Evolutionary conservation across 1,140 invertebrate species (phyloP), one percentile per base, ranked within the genome.

Genomic region (Medauroidea extradentata): DNA sequence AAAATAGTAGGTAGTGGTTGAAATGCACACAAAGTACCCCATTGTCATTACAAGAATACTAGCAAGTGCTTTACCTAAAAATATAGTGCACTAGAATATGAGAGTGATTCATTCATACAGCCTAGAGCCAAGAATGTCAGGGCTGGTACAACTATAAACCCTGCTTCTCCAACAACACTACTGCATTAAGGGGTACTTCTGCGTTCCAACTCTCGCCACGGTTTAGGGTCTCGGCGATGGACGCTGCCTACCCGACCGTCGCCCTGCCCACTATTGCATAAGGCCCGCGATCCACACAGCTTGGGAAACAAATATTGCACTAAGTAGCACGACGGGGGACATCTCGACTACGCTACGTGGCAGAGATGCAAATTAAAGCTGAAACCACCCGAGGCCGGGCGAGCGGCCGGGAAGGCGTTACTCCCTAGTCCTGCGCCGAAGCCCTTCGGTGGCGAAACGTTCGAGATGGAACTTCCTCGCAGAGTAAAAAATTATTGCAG

Each of bases 1-100:
- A 63, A 63, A 63, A 63, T 63, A 63, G 58, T 60, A 60, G 50
- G 51, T 53, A 60, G 59, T 63, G 62, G 53, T 61, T 63, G 62
- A 63, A 63, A 63, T 63, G 62, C 62, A 63, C 62, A 61, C 61
- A 63, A 55, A 63, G 62, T 60, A 63, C 62, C 62, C 62, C 62
- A 63, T 63, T 24, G 53, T 53, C 42, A 53, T 43, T 59, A 59
- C 51, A 53, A 61, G 49, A 62, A 53, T 53, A 59, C 61, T 59
- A 62, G 54, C 60, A 46, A 61, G 54, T 61, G 60, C 60, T 52
- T 63, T 63, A 34, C 46, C 48, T 62, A 54, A 52, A 43, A 34
- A 21, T 58, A 51, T 41, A 58, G 57, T 51, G 48, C 38, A 58
- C 46, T 58, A 58, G 43, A 57, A 49, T 48, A 57, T 24, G 23